Evolutionary conservation across 1,140 invertebrate species (phyloP), one percentile per base, ranked within the genome.

Genomic region (Hylaeus volcanicus): DNA sequence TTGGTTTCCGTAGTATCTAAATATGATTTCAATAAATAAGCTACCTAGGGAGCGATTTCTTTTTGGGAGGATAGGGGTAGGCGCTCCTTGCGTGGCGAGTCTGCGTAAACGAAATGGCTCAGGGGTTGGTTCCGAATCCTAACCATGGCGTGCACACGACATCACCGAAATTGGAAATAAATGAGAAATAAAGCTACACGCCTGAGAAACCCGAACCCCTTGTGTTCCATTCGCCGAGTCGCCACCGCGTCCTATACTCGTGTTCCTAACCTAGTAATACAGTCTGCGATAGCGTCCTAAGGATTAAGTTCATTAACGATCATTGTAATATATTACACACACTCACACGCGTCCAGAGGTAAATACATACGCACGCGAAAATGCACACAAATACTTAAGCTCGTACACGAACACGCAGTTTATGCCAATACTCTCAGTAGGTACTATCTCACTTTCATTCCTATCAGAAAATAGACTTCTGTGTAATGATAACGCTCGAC

Each of bases 221-320:
- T 26, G 26, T n/a, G n/a, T 56, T 60, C 79, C 76, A 68, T 83
- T 90, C 85, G 79, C 81, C 74, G 86, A 84, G 74, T 90, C 89
- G 88, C 85, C 91, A 89, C 82, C 85, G 87, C 86, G 86, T 92
- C 89, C 87, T 90, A 88, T 88, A 71, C 68, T 74, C 85, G 81
- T 88, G 87, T 91, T 89, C 83, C 90, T 92, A 93, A 89, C 88
- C 92, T 93, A 93, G 88, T 93, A 93, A 93, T 93, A 93, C 92
- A 93, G 91, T 93, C 91, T 92, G 92, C 92, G 79, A 89, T 91
- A 92, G 90, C 90, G 72, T 92, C 87, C 90, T 92, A 91, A 89
- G 79, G 88, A 90, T 91, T 90, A 92, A 92, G 63, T 91, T 91
- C 85, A 90, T 89, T 89, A 90, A 88, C 87, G 73, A 80, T 90